These are phyloP conservation scores for Pogonophryne albipinna DNA, from an alignment of 2,797 vertebrate species.

Conservation along the genomic window DNA sequence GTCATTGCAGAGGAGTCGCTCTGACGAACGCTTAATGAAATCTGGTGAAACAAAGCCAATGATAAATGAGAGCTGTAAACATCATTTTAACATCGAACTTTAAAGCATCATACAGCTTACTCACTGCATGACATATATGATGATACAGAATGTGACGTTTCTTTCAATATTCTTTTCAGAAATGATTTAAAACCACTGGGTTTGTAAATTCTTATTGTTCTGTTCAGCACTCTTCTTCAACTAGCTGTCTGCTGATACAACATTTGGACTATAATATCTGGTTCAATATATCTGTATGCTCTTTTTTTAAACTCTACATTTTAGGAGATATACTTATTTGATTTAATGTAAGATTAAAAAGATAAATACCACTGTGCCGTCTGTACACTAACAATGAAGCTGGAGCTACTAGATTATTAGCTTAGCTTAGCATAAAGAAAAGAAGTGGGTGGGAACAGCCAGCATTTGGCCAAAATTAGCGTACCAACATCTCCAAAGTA, in stretches of 20 bases:
- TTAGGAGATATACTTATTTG: not conserved
- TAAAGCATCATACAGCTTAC: slow-evolving; percentile 26
- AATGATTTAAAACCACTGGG: not conserved
- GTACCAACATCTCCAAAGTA: not conserved
- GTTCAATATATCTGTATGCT: not conserved
- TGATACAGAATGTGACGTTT: not conserved
- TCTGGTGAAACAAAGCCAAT: slow-evolving; percentile 48
- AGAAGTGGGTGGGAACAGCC: not conserved
- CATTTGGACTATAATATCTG: not conserved
- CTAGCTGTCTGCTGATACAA: not conserved
- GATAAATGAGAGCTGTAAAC: slow-evolving; percentile 55
- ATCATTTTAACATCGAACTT: slow-evolving; percentile 31
- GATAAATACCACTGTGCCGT: not conserved
- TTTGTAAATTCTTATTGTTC: slow-evolving; percentile 16
- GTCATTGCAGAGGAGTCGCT: slow-evolving; percentile 35
- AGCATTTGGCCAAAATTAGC: not conserved
- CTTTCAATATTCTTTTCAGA: slow-evolving; percentile 17
- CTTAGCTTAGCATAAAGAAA: not conserved
- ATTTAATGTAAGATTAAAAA: not conserved
- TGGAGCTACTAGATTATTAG: not conserved
- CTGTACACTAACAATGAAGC: not conserved
- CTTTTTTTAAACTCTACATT: not conserved
- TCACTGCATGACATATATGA: not conserved
- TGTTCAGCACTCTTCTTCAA: not conserved
- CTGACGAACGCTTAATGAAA: slow-evolving; percentile 52